phyloP scores from a whole-genome alignment of 2,888 invertebrate genomes.

The Ormyrus thymus region DNA sequence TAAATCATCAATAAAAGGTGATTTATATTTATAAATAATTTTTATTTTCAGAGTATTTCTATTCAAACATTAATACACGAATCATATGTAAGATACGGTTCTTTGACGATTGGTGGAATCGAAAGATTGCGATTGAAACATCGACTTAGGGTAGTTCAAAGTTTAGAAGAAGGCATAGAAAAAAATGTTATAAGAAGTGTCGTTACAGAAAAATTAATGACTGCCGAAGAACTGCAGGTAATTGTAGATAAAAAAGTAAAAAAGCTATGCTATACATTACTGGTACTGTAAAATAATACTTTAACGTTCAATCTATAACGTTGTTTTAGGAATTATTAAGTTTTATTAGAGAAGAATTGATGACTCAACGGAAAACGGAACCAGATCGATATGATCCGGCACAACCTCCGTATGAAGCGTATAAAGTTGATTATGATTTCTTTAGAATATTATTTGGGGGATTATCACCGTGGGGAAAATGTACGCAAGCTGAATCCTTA shows the following conservation, averaged over 20 bases:
- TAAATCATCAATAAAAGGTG: background rate
- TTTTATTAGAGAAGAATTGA: slow-evolving; percentile 85
- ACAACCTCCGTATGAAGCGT: slow-evolving; percentile 90
- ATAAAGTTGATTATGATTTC: slow-evolving; percentile 91
- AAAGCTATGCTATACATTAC: background rate
- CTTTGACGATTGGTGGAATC: slow-evolving; percentile 89
- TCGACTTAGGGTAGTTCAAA: slow-evolving; percentile 92
- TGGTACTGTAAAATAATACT: slow-evolving; percentile 30
- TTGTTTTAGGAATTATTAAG: slow-evolving; percentile 77
- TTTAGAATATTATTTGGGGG: slow-evolving; percentile 91
- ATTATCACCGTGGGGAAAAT: slow-evolving; percentile 94
- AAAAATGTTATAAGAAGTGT: slow-evolving; percentile 93
- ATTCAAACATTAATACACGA: slow-evolving; percentile 90
- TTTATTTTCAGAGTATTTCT: slow-evolving; percentile 80
- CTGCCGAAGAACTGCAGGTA: slow-evolving; percentile 80
- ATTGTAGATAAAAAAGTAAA: background rate
- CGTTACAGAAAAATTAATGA: slow-evolving; percentile 82
- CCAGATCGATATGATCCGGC: slow-evolving; percentile 82
- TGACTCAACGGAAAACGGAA: slow-evolving; percentile 81
- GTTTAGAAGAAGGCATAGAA: slow-evolving; percentile 91
- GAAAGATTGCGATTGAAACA: slow-evolving; percentile 94
- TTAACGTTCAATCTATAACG: slow-evolving; percentile 36
- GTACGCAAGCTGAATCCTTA: slow-evolving; percentile 86
- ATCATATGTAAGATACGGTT: slow-evolving; percentile 88
- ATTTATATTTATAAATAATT: slow-evolving; percentile 39